Conservation (phyloP, 2,888 invertebrate genomes). For the Lasius platythorax region DNA sequence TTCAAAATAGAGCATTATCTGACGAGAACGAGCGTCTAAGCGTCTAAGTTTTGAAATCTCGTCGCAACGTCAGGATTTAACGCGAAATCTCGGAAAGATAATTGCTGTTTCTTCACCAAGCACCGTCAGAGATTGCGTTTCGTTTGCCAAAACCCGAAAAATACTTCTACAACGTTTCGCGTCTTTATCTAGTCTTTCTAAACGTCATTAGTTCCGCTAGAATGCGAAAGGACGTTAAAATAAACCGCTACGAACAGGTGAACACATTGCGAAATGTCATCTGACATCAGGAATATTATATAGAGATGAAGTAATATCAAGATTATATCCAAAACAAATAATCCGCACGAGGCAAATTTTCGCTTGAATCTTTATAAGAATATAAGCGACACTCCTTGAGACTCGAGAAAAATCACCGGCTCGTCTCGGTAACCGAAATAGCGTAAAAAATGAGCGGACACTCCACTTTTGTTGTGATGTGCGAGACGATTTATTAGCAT, state of each 20-base stretch:
- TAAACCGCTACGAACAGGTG: conserved; percentile 64
- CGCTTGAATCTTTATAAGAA: background rate
- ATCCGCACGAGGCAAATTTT: background rate
- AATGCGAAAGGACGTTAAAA: conserved; percentile 23
- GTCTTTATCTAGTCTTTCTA: background rate
- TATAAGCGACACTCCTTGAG: background rate
- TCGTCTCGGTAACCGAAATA: background rate
- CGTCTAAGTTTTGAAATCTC: conserved; percentile 12
- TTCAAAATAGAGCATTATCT: conserved; percentile 25
- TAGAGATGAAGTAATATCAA: conserved; percentile 1
- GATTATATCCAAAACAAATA: conserved; percentile 5
- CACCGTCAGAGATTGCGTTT: conserved; percentile 20
- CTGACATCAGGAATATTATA: conserved; percentile 23
- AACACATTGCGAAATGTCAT: conserved; percentile 38
- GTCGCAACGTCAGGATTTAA: background rate
- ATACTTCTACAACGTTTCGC: conserved; percentile 5
- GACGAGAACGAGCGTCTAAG: background rate
- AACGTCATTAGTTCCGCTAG: conserved; percentile 58
- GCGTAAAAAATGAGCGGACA: background rate
- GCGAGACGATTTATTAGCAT: background rate
- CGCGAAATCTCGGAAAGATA: conserved; percentile 2
- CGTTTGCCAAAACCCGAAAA: conserved; percentile 66
- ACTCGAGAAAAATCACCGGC: background rate
- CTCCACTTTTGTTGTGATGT: background rate
- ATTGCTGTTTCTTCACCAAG: conserved; percentile 40